Evolutionary conservation across 2,797 vertebrate species (phyloP).

Genomic region (Macropus fuliginosus): DNA sequence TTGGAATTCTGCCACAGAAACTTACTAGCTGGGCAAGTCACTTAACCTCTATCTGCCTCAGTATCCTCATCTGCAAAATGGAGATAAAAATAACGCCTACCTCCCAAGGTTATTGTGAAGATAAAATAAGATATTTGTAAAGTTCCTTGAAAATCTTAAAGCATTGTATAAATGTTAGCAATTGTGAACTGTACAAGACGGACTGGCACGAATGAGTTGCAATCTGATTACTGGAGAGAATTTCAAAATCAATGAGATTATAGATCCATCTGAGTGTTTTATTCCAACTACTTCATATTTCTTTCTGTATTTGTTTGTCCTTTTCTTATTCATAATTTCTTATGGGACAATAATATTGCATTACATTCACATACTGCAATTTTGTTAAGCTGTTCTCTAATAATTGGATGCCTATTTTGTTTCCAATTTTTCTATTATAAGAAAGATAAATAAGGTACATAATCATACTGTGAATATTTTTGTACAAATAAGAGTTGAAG

Average conservation of each 20-base stretch:
- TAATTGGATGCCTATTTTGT: not conserved
- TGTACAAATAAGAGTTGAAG: not conserved
- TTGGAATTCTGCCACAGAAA: not conserved
- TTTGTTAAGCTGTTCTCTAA: not conserved
- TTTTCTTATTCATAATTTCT: not conserved
- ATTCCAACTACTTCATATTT: not conserved
- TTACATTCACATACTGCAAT: not conserved
- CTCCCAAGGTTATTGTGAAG: not conserved
- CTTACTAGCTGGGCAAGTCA: not conserved
- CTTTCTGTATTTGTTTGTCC: not conserved
- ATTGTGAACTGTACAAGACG: not conserved
- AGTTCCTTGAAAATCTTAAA: not conserved
- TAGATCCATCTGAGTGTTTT: not conserved
- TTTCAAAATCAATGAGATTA: slow-evolving; percentile 6
- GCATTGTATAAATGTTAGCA: not conserved
- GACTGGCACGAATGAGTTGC: not conserved
- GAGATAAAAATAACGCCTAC: not conserved
- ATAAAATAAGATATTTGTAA: not conserved
- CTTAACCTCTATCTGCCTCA: not conserved
- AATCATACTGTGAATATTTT: not conserved
- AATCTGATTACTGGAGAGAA: not conserved
- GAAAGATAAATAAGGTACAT: slow-evolving; percentile 3
- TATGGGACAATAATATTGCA: not conserved
- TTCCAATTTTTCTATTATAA: slow-evolving; percentile 4
- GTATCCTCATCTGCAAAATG: not conserved